These are phyloP conservation scores for Dryobates pubescens DNA, from an alignment of 2,797 vertebrate species.

Conservation along the genomic window DNA sequence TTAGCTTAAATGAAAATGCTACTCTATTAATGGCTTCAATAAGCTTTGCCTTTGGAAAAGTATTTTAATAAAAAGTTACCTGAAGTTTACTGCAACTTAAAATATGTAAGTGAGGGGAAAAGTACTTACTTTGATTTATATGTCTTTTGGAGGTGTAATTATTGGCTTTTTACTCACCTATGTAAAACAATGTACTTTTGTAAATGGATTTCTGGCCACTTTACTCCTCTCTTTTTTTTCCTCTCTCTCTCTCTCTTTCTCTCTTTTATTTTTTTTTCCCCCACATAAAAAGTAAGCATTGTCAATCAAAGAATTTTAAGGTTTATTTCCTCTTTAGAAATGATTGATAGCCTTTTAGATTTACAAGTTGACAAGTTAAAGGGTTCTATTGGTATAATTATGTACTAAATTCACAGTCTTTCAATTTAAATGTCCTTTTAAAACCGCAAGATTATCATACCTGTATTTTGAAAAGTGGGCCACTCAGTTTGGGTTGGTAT, in stretches of 20 bases:
- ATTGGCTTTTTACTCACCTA: slow-evolving; percentile 86
- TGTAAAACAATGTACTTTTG: slow-evolving; percentile 86
- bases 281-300: slow-evolving; percentile 83
- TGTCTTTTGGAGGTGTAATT: slow-evolving; percentile 84
- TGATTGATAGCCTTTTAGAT: slow-evolving; percentile 91
- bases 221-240: slow-evolving; percentile 72
- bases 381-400: slow-evolving; percentile 89
- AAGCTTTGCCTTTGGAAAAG: slow-evolving; percentile 74
- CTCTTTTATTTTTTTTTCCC: too few relatives aligned
- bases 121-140: slow-evolving; percentile 85
- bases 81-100: slow-evolving; percentile 81
- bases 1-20: slow-evolving; percentile 80
- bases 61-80: slow-evolving; percentile 83
- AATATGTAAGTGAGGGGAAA: slow-evolving; percentile 80
- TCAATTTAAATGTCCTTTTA: slow-evolving; percentile 90
- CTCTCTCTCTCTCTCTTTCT: too few relatives aligned
- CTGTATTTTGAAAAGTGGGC: slow-evolving; percentile 85
- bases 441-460: slow-evolving; percentile 85
- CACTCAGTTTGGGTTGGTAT: slow-evolving; percentile 85
- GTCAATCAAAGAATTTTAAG: slow-evolving; percentile 88
- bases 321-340: slow-evolving; percentile 84
- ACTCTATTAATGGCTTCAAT: slow-evolving; percentile 77
- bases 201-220: slow-evolving; percentile 86
- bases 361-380: slow-evolving; percentile 91
- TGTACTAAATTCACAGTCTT: slow-evolving; percentile 87